Evolutionary conservation across 1,140 invertebrate genomes (phyloP).

Genomic region (Drosophila saltans): DNA sequence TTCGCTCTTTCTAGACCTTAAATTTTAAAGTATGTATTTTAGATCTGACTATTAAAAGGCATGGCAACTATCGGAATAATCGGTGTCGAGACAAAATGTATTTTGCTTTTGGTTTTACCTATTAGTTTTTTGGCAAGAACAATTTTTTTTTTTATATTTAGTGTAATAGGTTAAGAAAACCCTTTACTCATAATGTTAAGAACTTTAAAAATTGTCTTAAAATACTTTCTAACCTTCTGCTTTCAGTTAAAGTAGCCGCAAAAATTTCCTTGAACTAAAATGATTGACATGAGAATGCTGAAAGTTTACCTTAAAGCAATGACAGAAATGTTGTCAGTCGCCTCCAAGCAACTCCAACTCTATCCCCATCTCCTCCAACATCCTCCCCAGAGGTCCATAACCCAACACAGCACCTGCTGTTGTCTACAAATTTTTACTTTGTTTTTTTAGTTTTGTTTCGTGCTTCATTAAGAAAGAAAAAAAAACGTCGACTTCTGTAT

Average conservation of each 20-base stretch:
- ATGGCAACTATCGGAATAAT: no score
- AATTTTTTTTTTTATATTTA: no score
- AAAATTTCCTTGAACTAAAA: slow-evolving; percentile 10
- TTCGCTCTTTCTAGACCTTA: no score
- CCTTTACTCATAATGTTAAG: no score
- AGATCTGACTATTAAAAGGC: no score
- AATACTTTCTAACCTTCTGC: not conserved
- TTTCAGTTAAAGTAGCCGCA: not conserved
- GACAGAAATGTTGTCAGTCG: slow-evolving; percentile 60
- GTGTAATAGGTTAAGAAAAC: no score
- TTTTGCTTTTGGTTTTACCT: no score
- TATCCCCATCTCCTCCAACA: slow-evolving; percentile 3
- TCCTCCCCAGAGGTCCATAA: slow-evolving; percentile 41
- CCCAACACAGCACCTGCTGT: slow-evolving; percentile 51
- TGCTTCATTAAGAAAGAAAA: slow-evolving; percentile 54
- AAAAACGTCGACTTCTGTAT: slow-evolving; percentile 72
- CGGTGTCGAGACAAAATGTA: no score
- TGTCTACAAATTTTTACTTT: slow-evolving; percentile 14
- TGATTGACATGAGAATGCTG: slow-evolving; percentile 81
- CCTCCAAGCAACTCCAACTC: slow-evolving; percentile 8
- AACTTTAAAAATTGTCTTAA: not conserved
- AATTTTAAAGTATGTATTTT: no score
- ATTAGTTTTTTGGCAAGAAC: no score
- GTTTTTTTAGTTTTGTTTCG: slow-evolving; percentile 13
- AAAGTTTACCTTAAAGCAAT: slow-evolving; percentile 82